Percentiles rank a stretch among this genome's conserved stretches.
Evolutionary conservation across 2,113 vertebrate genomes (phyloP).

Genomic region (Dascyllus trimaculatus): DNA sequence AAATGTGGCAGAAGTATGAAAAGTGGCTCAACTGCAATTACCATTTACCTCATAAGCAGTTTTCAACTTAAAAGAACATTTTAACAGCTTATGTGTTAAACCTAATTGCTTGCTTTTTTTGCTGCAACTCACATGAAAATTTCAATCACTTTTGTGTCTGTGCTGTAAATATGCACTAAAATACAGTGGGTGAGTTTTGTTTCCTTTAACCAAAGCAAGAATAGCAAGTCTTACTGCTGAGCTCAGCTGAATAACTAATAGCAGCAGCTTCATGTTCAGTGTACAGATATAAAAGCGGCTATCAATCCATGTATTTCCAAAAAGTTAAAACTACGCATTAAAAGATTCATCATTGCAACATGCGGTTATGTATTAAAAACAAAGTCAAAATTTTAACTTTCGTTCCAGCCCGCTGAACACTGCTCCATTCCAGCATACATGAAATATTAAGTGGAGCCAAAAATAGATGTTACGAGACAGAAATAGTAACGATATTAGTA

Average conservation of each 20-base stretch:
- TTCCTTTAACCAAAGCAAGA: too few relatives aligned
- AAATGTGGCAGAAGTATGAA: too few relatives aligned
- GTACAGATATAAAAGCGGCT: background rate
- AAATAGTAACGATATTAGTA: too few relatives aligned
- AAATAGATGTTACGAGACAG: background rate
- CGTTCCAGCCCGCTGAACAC: background rate
- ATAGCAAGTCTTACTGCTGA: too few relatives aligned
- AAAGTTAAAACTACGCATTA: background rate
- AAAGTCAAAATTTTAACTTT: too few relatives aligned
- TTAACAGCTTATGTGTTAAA: background rate
- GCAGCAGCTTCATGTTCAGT: background rate
- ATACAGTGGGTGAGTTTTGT: too few relatives aligned
- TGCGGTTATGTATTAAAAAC: too few relatives aligned
- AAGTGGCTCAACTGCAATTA: background rate
- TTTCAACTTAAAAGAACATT: background rate
- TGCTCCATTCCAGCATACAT: constrained; percentile 1
- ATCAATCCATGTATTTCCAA: background rate
- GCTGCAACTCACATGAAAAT: too few relatives aligned
- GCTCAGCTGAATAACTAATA: too few relatives aligned
- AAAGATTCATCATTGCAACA: too few relatives aligned
- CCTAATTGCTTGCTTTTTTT: background rate
- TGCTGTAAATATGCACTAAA: too few relatives aligned
- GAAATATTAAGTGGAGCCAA: background rate
- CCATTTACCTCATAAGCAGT: background rate
- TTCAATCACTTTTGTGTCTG: too few relatives aligned